Base-by-base conservation (phyloP, 92 coral and sea anemone genomes). In the Muricea muricata region DNA sequence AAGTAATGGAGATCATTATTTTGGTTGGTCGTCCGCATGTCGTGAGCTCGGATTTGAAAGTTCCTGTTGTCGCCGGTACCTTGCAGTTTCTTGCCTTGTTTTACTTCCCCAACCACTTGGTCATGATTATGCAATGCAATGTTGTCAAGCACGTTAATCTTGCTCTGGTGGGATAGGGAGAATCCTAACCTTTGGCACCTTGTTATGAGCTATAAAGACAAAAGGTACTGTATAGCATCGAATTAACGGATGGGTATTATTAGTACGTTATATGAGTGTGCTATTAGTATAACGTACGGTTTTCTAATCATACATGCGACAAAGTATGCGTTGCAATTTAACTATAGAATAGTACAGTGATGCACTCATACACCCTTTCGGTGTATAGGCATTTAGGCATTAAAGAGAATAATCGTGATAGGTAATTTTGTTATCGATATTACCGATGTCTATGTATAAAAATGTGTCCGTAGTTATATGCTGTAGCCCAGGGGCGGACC, bases 61-160 rank as follows among this genome's bases (percentile, higher is more conserved):
- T 87, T 89, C 89, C 87, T 69, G 77, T 90, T 90, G 80, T 90
- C 90, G 34, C 90, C 90, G 20, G 87, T 71, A 17, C 88, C 85
- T 70, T 81, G 90, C 9, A 90, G 65, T 8, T 70, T 75, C 47
- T 87, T 73, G 34, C 91, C 91, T 17, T 63, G 25, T 45, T 73
- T 84, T 23, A 87, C 84, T 40, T 65, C 70, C 13, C 79, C 63
- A 21, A 87, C 79, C 0, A 74, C 65, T 45, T 85, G 48, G 81
- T 91, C 91, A 26, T 67, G 60, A 77, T 84, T 87, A 37, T 91
- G 91, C 1, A 74, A 58, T 4, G 87, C 88, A 41, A 91, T 76
- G n/a, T 21, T 63, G 5, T 50, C 39, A 7, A 76, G 81, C 30
- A 76, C 11, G 24, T 55, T 76, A 4, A 50, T 31, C 21, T 76